Conservation (phyloP, 2,797 vertebrate genomes). For the Premnoplex brunnescens region DNA sequence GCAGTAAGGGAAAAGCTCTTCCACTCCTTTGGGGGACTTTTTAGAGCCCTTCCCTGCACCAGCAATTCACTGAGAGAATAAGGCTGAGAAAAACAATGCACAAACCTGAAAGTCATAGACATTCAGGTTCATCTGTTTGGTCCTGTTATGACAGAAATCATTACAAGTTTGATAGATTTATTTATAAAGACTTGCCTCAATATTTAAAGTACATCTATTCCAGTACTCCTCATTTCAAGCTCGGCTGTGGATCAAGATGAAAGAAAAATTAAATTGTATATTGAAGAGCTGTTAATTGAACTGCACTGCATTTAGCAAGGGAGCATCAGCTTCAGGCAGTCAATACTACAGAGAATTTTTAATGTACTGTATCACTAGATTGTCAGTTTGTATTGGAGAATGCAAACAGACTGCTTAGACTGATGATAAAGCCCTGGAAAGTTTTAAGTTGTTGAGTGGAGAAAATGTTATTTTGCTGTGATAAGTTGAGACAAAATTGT, state of each 20-base stretch:
- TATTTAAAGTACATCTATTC: constrained; percentile 81
- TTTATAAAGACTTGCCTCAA: constrained; percentile 78
- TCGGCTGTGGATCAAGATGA: constrained; percentile 83
- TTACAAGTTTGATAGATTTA: constrained; percentile 79
- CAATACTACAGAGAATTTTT: constrained; percentile 76
- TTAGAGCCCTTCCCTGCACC: neutral
- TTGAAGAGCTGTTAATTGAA: constrained; percentile 88
- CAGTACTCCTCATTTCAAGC: constrained; percentile 76
- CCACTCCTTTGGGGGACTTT: neutral
- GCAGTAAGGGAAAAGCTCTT: neutral
- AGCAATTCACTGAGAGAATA: neutral
- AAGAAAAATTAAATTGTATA: constrained; percentile 87
- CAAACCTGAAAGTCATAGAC: constrained; percentile 16
- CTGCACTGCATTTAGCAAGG: constrained; percentile 81
- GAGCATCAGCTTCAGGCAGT: constrained; percentile 75
- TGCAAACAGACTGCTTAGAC: constrained; percentile 59
- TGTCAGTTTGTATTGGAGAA: constrained; percentile 76
- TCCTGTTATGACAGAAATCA: constrained; percentile 78
- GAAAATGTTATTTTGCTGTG: neutral
- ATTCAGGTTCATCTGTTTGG: constrained; percentile 64
- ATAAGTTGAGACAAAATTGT: constrained; percentile 5
- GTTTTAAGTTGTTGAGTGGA: constrained; percentile 31
- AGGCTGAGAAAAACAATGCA: constrained; percentile 41
- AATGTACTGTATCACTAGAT: constrained; percentile 75
- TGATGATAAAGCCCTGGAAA: constrained; percentile 60